These are phyloP conservation scores for Nettapus auritus DNA, from an alignment of 2,113 vertebrate genomes.

Conservation along the genomic window DNA sequence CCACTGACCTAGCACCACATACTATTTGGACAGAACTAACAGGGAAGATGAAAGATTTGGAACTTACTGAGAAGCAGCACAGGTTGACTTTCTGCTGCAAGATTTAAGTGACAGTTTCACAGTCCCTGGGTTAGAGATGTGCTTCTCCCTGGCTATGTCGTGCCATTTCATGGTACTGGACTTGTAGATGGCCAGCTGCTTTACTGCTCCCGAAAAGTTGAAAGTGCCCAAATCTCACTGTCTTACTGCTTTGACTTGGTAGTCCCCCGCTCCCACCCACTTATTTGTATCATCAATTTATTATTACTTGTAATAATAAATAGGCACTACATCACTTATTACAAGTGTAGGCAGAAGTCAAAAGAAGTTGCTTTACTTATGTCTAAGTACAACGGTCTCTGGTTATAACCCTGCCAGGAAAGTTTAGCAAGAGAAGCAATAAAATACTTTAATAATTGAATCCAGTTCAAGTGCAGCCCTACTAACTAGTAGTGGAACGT, in stretches of 20 bases:
- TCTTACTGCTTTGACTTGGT: neutral
- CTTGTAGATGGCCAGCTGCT: neutral
- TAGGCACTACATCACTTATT: neutral
- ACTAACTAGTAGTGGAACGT: neutral
- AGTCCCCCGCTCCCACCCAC: neutral
- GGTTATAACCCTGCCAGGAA: neutral
- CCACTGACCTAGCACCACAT: neutral
- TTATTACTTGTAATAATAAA: neutral
- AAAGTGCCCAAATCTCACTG: neutral
- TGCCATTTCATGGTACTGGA: neutral
- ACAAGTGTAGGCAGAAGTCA: neutral
- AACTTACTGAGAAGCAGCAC: neutral
- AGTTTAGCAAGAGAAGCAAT: constrained; percentile 17
- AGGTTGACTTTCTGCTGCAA: neutral
- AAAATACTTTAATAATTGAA: constrained; percentile 8
- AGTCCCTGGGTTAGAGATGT: neutral
- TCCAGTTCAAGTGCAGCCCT: neutral
- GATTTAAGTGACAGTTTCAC: neutral
- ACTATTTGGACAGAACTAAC: neutral
- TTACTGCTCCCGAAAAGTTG: neutral
- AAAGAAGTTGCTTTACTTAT: neutral
- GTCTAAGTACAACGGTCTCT: neutral
- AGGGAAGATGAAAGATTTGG: neutral
- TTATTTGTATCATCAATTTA: neutral
- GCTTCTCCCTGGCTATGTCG: neutral